Base-by-base conservation (phyloP, 2,113 vertebrate species). In the Nibea albiflora region DNA sequence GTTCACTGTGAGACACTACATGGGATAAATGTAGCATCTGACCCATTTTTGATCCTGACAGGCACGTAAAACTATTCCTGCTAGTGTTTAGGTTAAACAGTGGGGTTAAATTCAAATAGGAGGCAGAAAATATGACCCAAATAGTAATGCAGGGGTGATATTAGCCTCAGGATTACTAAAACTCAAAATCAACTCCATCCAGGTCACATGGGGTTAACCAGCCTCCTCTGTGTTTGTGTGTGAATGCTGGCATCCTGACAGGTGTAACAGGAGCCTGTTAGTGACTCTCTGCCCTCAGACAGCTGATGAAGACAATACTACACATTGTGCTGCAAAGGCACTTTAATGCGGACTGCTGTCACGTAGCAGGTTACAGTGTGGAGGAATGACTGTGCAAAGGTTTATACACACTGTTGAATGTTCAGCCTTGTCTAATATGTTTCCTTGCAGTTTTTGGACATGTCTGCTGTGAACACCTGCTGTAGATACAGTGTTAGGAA, bases 291-390 rank as follows among this genome's bases (percentile, higher is more conserved):
- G 81, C 39, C 65, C 44, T 58, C 80, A 71, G 28, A 76, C 47
- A 49, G 15, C 65, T 76, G 26, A 68, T 22, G 26, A 35, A 63
- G 24, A 83, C 80, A 76, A 67, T 39, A 47, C 57, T 4, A 52
- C 17, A 24, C 62, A 73, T 49, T 84, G 75, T 78, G 44, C 61
- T 71, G 39, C 42, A 44, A 60, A 61, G 35, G 22, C 46, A 62
- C 31, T 47, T 53, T 67, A 14, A 47, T 56, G 63, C 11, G 24
- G 17, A 24, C 50, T 35, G 19, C 39, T 24, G 11, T 19, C 47
- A 14, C 7, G n/a, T 11, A 20, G 35, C 9, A 20, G 31, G 31
- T 61, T 20, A 28, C n/a, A 54, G 22, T n/a, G 52, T 16, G 61
- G 11, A 42, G 2, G 9, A 58, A 57, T 24, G 19, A 42, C 3